Evolutionary conservation across 2,797 vertebrate species (phyloP).

Genomic region (Myotis daubentonii): DNA sequence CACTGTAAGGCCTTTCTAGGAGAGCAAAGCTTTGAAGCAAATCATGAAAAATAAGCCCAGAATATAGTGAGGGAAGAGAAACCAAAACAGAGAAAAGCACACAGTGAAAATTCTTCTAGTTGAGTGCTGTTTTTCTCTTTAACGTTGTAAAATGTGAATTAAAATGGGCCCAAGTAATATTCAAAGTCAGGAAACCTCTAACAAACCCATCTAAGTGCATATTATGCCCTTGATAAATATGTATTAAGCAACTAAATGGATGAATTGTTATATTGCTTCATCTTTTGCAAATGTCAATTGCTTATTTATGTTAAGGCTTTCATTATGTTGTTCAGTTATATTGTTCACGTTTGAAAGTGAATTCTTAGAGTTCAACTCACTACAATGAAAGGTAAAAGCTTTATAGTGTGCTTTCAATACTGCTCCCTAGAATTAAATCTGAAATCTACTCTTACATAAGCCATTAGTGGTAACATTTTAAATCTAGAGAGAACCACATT

Average conservation of each 20-base stretch:
- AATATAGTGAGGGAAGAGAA: neutral
- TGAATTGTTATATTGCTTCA: neutral
- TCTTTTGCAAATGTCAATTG: conserved; percentile 17
- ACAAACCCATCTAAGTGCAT: neutral
- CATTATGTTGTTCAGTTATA: neutral
- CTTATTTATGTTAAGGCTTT: conserved; percentile 27
- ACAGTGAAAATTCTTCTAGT: neutral
- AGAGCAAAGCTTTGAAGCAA: neutral
- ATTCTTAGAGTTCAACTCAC: neutral
- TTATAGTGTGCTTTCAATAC: neutral
- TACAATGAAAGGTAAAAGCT: neutral
- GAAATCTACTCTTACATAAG: conserved; percentile 5
- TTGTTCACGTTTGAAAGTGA: neutral
- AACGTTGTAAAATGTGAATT: conserved; percentile 9
- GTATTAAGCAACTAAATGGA: neutral
- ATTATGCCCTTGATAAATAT: conserved; percentile 22
- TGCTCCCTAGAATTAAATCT: conserved; percentile 39
- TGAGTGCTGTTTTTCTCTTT: neutral
- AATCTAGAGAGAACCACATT: neutral
- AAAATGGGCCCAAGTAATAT: neutral
- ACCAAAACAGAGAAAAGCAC: neutral
- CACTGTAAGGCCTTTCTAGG: neutral
- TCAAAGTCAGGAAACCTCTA: conserved; percentile 23
- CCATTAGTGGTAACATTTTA: conserved; percentile 34
- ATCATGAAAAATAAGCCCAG: neutral